phyloP scores from a whole-genome alignment of 1,140 invertebrate genomes.

The Lethrus apterus region DNA sequence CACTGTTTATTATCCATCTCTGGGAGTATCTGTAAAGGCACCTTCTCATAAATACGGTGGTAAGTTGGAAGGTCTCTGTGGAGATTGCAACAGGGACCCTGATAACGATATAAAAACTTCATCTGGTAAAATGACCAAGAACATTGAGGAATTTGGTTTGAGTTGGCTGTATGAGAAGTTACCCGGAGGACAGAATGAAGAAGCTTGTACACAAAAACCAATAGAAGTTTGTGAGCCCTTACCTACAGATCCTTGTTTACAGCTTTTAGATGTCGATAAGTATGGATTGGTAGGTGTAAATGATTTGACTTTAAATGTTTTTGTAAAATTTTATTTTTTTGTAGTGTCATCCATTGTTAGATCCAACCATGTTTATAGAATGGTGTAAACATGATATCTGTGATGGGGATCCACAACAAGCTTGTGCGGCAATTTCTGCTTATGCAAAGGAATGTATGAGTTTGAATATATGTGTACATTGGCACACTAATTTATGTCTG shows the following conservation, averaged over 20 bases:
- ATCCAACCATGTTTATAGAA: constrained; percentile 57
- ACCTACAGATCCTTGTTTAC: constrained; percentile 55
- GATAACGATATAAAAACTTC: constrained; percentile 55
- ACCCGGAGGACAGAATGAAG: constrained; percentile 25
- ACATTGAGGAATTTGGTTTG: constrained; percentile 49
- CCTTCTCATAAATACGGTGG: constrained; percentile 66
- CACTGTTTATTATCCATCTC: constrained; percentile 33
- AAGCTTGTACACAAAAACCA: constrained; percentile 30
- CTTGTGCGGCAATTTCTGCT: constrained; percentile 58
- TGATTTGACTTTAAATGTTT: constrained; percentile 2
- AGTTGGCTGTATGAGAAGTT: constrained; percentile 52
- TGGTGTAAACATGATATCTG: constrained; percentile 60
- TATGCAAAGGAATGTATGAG: constrained; percentile 65
- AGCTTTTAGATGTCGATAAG: constrained; percentile 51
- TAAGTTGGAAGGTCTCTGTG: constrained; percentile 70
- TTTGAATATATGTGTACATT: constrained; percentile 61
- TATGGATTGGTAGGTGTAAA: constrained; percentile 51
- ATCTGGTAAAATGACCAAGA: constrained; percentile 42
- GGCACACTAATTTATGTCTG: constrained; percentile 61
- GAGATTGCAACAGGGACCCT: constrained; percentile 62
- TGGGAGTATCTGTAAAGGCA: constrained; percentile 45
- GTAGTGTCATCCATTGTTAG: constrained; percentile 63
- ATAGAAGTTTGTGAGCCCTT: constrained; percentile 46
- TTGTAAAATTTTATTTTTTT: constrained; percentile 1
- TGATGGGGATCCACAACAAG: constrained; percentile 47